These are phyloP conservation scores for Rhynchotus rufescens DNA, from an alignment of 2,797 vertebrate species.

Conservation along the genomic window DNA sequence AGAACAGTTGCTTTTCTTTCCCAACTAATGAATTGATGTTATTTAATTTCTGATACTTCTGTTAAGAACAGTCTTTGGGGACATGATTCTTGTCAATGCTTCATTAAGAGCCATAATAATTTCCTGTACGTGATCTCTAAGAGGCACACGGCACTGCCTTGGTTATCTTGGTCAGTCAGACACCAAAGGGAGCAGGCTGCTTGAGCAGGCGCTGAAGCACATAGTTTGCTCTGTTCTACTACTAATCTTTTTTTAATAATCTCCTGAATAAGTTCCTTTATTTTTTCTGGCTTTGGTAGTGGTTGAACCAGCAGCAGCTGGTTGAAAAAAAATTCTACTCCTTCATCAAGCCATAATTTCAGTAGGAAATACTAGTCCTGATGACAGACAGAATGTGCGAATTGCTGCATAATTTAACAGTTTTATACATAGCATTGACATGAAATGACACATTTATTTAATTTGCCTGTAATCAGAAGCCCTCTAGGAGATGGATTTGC, in stretches of 20 bases:
- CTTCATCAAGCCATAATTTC: not conserved
- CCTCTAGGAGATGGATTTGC: conserved; percentile 9
- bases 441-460: conserved; percentile 23
- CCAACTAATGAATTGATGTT: not conserved
- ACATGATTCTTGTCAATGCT: not conserved
- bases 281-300: not conserved
- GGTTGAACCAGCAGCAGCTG: not conserved
- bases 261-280: not conserved
- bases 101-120: not conserved
- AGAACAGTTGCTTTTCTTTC: not conserved
- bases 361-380: not conserved
- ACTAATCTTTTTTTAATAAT: not conserved
- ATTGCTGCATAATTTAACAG: not conserved
- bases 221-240: not conserved
- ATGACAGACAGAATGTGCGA: not conserved
- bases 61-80: not conserved
- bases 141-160: not conserved
- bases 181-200: not conserved
- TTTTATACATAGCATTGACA: not conserved
- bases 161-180: not conserved
- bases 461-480: conserved; percentile 30
- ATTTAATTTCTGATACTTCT: not conserved
- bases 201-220: not conserved
- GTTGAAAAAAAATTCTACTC: not conserved
- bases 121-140: not conserved